These are phyloP conservation scores for Eretmocerus hayati DNA, from an alignment of 2,888 invertebrate genomes.

Conservation along the genomic window DNA sequence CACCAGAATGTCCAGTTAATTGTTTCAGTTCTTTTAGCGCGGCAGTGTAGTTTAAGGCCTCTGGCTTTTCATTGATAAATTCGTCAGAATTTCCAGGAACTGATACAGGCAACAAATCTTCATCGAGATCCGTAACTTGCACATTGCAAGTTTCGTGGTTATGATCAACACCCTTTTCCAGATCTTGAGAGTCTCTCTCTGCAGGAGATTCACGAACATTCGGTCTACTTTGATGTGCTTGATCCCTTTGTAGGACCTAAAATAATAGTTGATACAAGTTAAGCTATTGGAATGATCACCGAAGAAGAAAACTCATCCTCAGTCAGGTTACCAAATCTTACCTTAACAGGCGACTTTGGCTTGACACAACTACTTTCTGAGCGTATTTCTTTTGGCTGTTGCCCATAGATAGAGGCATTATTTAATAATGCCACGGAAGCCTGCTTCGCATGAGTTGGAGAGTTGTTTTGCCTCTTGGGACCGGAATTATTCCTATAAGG, in stretches of 20 bases:
- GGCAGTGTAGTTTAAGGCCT: conserved; percentile 18
- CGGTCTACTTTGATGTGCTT: conserved; percentile 12
- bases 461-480: conserved; percentile 30
- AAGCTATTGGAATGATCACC: no score
- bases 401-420: conserved; percentile 6
- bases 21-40: conserved; percentile 14
- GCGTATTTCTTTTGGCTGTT: conserved; percentile 24
- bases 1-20: conserved; percentile 8
- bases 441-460: conserved; percentile 28
- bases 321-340: not conserved
- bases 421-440: not conserved
- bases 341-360: conserved; percentile 34
- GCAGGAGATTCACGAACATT: conserved; percentile 10
- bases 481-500: conserved; percentile 29
- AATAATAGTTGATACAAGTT: not conserved
- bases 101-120: conserved; percentile 22
- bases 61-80: conserved; percentile 6
- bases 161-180: conserved; percentile 15
- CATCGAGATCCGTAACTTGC: conserved; percentile 33
- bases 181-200: conserved; percentile 15
- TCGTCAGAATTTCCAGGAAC: conserved; percentile 5
- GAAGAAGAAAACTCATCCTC: no score
- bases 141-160: conserved; percentile 18
- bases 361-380: conserved; percentile 24
- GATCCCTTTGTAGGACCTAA: conserved; percentile 24